phyloP scores from a whole-genome alignment of 2,888 invertebrate species.

The Plagodis dolabraria region DNA sequence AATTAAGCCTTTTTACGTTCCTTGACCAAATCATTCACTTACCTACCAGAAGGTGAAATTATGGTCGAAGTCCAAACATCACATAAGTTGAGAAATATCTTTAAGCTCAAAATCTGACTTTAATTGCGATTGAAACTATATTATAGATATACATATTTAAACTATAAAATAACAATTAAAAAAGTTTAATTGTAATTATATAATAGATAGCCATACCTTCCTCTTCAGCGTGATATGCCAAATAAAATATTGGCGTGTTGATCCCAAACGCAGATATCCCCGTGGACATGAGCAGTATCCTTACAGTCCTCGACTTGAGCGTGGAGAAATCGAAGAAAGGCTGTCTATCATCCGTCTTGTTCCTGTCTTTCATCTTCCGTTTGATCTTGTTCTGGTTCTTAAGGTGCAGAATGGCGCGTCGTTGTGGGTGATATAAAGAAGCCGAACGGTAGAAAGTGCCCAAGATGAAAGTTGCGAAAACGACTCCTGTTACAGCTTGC shows the following conservation, averaged over 20 bases:
- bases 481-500: slow-evolving; percentile 93
- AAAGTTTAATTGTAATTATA: too few species aligned
- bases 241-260: slow-evolving; percentile 93
- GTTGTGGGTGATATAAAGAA: slow-evolving; percentile 94
- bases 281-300: slow-evolving; percentile 92
- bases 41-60: too few species aligned
- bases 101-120: too few species aligned
- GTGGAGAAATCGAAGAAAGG: slow-evolving; percentile 95
- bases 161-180: too few species aligned
- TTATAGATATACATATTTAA: too few species aligned
- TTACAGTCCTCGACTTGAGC: slow-evolving; percentile 92
- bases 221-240: slow-evolving; percentile 92
- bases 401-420: slow-evolving; percentile 93
- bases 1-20: too few species aligned
- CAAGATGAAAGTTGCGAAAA: slow-evolving; percentile 92
- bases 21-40: too few species aligned
- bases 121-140: too few species aligned
- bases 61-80: too few species aligned
- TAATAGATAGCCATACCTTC: slow-evolving; percentile 80
- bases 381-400: slow-evolving; percentile 92
- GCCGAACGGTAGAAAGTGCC: slow-evolving; percentile 95
- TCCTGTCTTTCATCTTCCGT: slow-evolving; percentile 92
- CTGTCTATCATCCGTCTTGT: slow-evolving; percentile 90
- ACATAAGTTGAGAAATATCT: too few species aligned
- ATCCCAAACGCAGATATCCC: slow-evolving; percentile 93